These are phyloP conservation scores for Scortum barcoo DNA, from an alignment of 2,113 vertebrate genomes.

Conservation along the genomic window DNA sequence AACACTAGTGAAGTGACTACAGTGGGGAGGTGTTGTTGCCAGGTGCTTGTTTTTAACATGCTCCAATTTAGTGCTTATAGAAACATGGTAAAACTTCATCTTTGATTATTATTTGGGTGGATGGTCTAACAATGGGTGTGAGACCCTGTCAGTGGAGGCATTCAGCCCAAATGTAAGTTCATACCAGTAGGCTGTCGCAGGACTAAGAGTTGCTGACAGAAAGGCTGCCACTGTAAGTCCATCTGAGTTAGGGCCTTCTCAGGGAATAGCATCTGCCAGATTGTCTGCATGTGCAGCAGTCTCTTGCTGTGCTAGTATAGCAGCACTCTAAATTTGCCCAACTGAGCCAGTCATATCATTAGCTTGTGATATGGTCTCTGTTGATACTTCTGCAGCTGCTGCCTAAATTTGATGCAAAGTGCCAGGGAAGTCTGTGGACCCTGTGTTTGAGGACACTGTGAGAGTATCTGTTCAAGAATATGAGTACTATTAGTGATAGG, in stretches of 20 bases:
- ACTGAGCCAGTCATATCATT: conserved; percentile 42
- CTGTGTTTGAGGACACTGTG: neutral
- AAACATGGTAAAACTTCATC: neutral
- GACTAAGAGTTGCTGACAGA: conserved; percentile 41
- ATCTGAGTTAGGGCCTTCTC: conserved; percentile 23
- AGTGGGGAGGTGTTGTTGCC: neutral
- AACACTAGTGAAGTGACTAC: neutral
- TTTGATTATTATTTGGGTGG: neutral
- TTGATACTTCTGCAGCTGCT: conserved; percentile 45
- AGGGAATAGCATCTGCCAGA: conserved; percentile 32
- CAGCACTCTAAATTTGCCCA: conserved; percentile 34
- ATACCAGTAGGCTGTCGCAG: neutral
- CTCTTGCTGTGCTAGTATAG: conserved; percentile 39
- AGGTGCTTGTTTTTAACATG: conserved; percentile 18
- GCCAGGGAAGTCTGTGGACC: neutral
- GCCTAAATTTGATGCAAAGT: conserved; percentile 42
- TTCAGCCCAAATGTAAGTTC: conserved; percentile 6
- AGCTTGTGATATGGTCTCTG: conserved; percentile 44
- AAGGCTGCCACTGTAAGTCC: conserved; percentile 29
- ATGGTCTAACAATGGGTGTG: neutral
- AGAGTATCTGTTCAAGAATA: neutral
- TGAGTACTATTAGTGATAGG: no score
- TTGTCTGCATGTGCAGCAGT: conserved; percentile 27
- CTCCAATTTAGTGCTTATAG: neutral
- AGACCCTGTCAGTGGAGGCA: conserved; percentile 1